Evolutionary conservation across 92 coral and sea anemone genomes (phyloP).

Genomic region (Palythoa grandis): DNA sequence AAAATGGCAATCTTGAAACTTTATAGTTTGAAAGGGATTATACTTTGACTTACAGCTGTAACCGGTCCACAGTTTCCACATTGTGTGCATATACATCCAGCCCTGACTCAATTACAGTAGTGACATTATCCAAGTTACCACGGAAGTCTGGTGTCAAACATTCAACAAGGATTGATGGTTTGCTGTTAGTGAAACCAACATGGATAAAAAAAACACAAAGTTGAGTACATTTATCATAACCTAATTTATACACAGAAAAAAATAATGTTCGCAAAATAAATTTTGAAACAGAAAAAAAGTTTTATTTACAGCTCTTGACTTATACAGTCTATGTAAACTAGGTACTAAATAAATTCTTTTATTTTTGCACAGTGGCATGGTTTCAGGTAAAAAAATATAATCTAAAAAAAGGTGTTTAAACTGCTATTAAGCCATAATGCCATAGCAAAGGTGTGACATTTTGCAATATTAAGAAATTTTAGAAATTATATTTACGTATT

Average conservation of each 20-base stretch:
- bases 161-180: constrained; percentile 90
- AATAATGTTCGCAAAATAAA: not conserved
- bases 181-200: constrained; percentile 49
- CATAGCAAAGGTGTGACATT: no score
- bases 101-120: constrained; percentile 80
- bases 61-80: constrained; percentile 92
- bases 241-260: no score
- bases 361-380: no score
- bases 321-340: no score
- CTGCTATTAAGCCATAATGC: no score
- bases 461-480: not conserved
- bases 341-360: no score
- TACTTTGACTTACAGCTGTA: constrained; percentile 83
- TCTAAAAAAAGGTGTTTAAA: no score
- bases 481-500: no score
- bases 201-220: not conserved
- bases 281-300: no score
- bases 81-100: constrained; percentile 97
- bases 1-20: not conserved
- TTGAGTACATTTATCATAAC: not conserved
- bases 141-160: constrained; percentile 98
- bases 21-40: no score
- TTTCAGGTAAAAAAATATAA: no score
- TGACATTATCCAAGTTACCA: constrained; percentile 82
- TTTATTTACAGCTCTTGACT: no score